Conservation (phyloP, 2,888 invertebrate genomes). For the Drepanosiphum platanoidis region DNA sequence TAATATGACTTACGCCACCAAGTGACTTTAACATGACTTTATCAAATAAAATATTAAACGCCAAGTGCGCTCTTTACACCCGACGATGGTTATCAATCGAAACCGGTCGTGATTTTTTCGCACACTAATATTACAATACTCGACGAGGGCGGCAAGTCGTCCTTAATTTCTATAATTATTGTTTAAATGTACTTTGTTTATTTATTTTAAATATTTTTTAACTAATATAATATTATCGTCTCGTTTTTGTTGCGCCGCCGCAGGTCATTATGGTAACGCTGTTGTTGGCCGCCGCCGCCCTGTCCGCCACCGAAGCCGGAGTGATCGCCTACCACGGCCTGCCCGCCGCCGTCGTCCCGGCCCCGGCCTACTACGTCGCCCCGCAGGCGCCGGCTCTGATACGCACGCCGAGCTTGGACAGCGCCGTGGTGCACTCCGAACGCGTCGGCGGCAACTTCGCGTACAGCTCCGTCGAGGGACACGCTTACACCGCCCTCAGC, state of each 20-base stretch:
- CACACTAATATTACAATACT: too few species aligned
- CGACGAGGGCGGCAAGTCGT: too few species aligned
- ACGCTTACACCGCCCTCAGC: slow-evolving; percentile 69
- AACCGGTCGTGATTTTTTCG: too few species aligned
- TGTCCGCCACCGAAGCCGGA: slow-evolving; percentile 44
- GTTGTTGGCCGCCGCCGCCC: slow-evolving; percentile 39
- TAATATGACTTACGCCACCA: too few species aligned
- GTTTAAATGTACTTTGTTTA: too few species aligned
- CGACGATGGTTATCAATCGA: too few species aligned
- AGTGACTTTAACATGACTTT: too few species aligned
- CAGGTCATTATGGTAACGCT: slow-evolving; percentile 51
- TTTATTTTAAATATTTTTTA: too few species aligned
- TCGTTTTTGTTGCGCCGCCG: not conserved
- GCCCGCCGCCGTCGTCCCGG: slow-evolving; percentile 61
- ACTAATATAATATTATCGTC: too few species aligned
- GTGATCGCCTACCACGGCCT: slow-evolving; percentile 14
- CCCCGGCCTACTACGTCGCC: slow-evolving; percentile 55
- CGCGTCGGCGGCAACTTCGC: slow-evolving; percentile 71
- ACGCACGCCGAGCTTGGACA: slow-evolving; percentile 69
- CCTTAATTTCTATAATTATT: too few species aligned
- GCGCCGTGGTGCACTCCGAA: slow-evolving; percentile 70
- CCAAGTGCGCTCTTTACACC: too few species aligned
- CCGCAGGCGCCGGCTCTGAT: slow-evolving; percentile 65
- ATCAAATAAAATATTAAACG: too few species aligned
- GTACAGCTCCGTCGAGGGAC: slow-evolving; percentile 70